A percentile compares a stretch with the other conserved stretches of the same genome.
Evolutionary conservation across 1,140 invertebrate genomes (phyloP).

Genomic region (Brachionus calyciflorus): DNA sequence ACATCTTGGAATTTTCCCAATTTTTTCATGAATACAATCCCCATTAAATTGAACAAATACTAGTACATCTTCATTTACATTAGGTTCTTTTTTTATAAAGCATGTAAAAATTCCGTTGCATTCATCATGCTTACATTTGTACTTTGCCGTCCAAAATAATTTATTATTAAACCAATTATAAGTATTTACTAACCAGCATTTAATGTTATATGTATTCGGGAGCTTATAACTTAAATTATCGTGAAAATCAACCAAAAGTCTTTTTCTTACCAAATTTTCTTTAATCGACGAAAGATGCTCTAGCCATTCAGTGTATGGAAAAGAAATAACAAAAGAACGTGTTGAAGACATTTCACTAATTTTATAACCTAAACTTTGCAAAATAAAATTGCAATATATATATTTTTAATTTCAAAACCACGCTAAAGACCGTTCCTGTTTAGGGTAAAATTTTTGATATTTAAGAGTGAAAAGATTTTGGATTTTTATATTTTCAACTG

Average conservation of each 20-base stretch:
- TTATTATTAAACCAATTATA: conserved; percentile 7
- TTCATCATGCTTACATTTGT: background rate
- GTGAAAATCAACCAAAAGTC: conserved; percentile 5
- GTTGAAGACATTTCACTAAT: too few relatives aligned
- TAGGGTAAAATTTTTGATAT: too few relatives aligned
- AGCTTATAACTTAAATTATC: conserved; percentile 8
- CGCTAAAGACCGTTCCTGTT: too few relatives aligned
- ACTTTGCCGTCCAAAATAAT: background rate
- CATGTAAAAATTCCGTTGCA: background rate
- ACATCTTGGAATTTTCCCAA: background rate
- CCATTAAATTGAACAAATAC: background rate
- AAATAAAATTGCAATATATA: too few relatives aligned
- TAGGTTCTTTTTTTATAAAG: background rate
- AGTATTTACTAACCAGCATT: background rate
- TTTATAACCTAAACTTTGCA: too few relatives aligned
- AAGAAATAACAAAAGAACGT: too few relatives aligned
- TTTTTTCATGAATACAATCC: background rate
- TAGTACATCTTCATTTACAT: background rate
- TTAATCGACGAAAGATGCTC: too few relatives aligned
- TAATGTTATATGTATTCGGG: background rate
- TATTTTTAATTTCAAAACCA: too few relatives aligned
- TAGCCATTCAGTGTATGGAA: too few relatives aligned
- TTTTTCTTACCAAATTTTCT: background rate
- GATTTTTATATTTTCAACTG: too few relatives aligned
- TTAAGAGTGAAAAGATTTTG: too few relatives aligned